A percentile compares a stretch with the other conserved stretches of the same genome.
phyloP scores from a whole-genome alignment of 2,888 invertebrate genomes.

The Caenorhabditis angaria region DNA sequence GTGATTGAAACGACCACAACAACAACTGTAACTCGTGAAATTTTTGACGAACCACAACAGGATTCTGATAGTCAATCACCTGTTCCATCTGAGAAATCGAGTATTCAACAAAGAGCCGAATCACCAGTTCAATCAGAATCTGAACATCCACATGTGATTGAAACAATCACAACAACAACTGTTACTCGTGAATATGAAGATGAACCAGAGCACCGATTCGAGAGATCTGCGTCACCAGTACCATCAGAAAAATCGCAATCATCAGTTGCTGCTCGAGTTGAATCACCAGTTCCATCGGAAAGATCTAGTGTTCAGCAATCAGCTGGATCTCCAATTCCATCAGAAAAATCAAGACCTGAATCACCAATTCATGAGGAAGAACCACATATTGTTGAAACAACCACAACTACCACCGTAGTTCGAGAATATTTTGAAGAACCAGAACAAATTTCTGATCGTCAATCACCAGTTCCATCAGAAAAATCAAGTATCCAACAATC shows the following conservation, averaged over 20 bases:
- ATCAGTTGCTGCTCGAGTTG: conserved; percentile 15
- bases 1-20: conserved; percentile 23
- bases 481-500: conserved; percentile 1
- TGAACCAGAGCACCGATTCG: conserved; percentile 1
- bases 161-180: conserved; percentile 22
- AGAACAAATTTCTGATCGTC: conserved; percentile 8
- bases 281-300: conserved; percentile 12
- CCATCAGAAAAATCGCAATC: conserved; percentile 2
- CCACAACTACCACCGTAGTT: conserved; percentile 14
- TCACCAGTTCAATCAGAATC: background rate
- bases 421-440: conserved; percentile 12
- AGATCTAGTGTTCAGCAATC: conserved; percentile 13
- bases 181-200: conserved; percentile 23
- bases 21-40: conserved; percentile 18
- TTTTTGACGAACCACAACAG: conserved; percentile 5
- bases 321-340: conserved; percentile 22
- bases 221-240: conserved; percentile 5
- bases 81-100: background rate
- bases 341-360: conserved; percentile 1
- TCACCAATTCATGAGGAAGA: background rate
- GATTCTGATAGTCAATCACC: background rate
- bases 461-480: conserved; percentile 5
- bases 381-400: conserved; percentile 13
- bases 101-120: background rate
- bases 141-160: background rate